Base-by-base conservation (phyloP, 2,888 invertebrate species). In the Ormyrus pomaceus region DNA sequence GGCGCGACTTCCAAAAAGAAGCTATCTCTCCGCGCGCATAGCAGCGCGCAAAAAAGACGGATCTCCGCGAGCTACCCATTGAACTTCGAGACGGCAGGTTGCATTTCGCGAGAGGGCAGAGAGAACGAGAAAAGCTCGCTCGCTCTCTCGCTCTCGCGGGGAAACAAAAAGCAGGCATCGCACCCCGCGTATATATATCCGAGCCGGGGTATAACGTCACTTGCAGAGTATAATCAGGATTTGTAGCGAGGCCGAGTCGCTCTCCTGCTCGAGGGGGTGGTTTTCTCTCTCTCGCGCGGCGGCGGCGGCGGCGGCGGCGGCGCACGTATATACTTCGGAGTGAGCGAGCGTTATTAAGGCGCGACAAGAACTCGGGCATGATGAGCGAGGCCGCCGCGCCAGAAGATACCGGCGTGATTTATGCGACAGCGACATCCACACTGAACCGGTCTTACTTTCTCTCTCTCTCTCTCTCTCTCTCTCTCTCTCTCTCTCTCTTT, bases 141-240 rank as follows among this genome's bases (percentile, higher is more conserved):
- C 34, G 3, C 34, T 34, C 34, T 3, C 77, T 75, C 69, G 13
- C 61, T 34, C 7, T 6, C 69, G 55, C 56, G 46, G 85, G 86
- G 86, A 88, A 89, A 89, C 90, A 90, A 90, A 90, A 90, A 90
- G 86, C 89, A 90, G 84, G 86, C 87, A 86, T 87, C 86, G 87
- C 85, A 86, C 87, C 87, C 88, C 87, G 46, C 59, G 2, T 11
- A 53, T 50, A 56, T 51, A 46, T 8, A 45, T 4, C 9, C 11
- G 13, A 64, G 50, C 34, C n/a, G 84, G 86, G 87, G 87, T 86
- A 86, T 88, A 90, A 91, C 88, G 91, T 91, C 91, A 91, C 88
- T 90, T 88, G 90, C 91, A 91, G 91, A 91, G 89, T 90, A 91
- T 91, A 91, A 91, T 91, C 91, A 91, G 91, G 91, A 91, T 91